Conservation (phyloP, 2,888 invertebrate genomes). For the Aquatica leii region DNA sequence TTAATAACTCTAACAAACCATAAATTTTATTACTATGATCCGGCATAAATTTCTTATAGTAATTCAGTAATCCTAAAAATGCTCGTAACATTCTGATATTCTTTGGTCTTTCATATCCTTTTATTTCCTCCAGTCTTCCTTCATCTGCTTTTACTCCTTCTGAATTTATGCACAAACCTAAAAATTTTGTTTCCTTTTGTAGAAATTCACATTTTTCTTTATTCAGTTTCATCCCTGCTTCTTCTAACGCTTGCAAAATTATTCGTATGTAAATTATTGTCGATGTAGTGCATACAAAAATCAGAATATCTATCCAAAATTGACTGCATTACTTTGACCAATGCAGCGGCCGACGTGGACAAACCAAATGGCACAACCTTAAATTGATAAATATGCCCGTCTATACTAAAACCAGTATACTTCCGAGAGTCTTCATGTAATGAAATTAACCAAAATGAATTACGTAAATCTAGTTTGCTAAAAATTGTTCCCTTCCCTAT, state of each 20-base stretch:
- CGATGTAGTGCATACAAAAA: constrained; percentile 21
- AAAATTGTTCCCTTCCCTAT: constrained; percentile 1
- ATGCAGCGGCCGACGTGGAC: background rate
- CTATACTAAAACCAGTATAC: constrained; percentile 17
- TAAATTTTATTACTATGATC: too few species aligned
- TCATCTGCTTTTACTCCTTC: background rate
- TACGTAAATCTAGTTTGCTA: constrained; percentile 17
- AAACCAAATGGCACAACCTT: constrained; percentile 22
- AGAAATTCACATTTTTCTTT: constrained; percentile 7
- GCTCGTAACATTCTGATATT: constrained; percentile 1
- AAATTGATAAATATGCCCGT: constrained; percentile 18
- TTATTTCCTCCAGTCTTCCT: background rate
- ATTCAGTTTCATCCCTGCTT: constrained; percentile 13
- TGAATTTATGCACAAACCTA: background rate
- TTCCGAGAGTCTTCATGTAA: constrained; percentile 7
- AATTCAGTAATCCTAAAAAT: too few species aligned
- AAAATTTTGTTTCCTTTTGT: constrained; percentile 7
- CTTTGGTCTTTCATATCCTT: background rate
- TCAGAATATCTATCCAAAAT: constrained; percentile 16
- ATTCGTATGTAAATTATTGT: constrained; percentile 13
- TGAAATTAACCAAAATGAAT: constrained; percentile 20
- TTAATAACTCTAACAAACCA: background rate
- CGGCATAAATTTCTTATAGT: too few species aligned
- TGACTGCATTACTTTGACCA: constrained; percentile 11
- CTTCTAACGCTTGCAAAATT: background rate